Percentiles rank a stretch among this genome's conserved stretches.
Conservation (phyloP, 1,140 invertebrate species). For the Archivesica marissinica region DNA sequence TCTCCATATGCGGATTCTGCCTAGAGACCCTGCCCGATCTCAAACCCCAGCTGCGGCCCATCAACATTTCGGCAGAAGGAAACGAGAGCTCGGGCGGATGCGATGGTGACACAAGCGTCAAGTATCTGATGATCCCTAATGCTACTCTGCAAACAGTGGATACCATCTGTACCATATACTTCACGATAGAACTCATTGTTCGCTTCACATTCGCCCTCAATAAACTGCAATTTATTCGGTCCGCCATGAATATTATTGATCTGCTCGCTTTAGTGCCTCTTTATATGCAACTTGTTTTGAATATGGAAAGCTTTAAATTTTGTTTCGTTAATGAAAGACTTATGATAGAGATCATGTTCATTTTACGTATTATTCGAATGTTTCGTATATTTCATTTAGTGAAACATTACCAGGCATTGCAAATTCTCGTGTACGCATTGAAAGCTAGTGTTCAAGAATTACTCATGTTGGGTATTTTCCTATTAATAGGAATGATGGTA, state of each 20-base stretch:
- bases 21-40: conserved; percentile 95
- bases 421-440: conserved; percentile 79
- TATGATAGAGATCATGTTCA: conserved; percentile 79
- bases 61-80: conserved; percentile 38
- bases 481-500: conserved; percentile 98
- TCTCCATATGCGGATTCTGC: conserved; percentile 96
- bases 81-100: conserved; percentile 43
- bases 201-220: conserved; percentile 83
- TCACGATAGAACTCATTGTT: conserved; percentile 83
- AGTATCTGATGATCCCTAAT: conserved; percentile 68
- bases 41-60: conserved; percentile 92
- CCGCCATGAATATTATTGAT: conserved; percentile 85
- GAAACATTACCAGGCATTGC: conserved; percentile 78
- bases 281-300: conserved; percentile 78
- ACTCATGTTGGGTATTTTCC: conserved; percentile 95
- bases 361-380: conserved; percentile 80
- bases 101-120: conserved; percentile 45
- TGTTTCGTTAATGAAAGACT: conserved; percentile 77
- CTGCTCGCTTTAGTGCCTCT: conserved; percentile 84
- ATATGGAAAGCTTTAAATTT: conserved; percentile 70
- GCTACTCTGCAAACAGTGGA: conserved; percentile 71
- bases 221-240: conserved; percentile 82
- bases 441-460: conserved; percentile 82
- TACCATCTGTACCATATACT: conserved; percentile 84
- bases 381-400: conserved; percentile 82